Base-by-base conservation (phyloP, 2,888 invertebrate species). In the Pyrrhosoma nymphula region DNA sequence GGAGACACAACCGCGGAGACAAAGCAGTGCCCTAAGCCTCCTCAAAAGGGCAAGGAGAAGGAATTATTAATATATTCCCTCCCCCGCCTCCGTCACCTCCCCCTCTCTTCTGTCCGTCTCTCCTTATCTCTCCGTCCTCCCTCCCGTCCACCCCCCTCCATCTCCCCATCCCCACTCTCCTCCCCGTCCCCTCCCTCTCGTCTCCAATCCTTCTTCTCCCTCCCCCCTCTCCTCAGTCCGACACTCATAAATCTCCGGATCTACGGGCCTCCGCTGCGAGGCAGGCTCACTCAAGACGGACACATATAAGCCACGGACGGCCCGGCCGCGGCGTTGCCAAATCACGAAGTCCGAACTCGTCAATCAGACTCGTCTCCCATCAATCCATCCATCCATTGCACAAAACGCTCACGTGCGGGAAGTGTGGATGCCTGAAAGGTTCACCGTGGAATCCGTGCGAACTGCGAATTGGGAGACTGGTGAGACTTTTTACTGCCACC, bases 161-260 rank as follows among this genome's bases (percentile, higher is more conserved):
- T 8, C 20, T 60, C 20, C 20, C 88, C 39, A 1, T 26, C 20
- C 10, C 16, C 12, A 20, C 60, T 60, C 26, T 26, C 6, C 89
- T 26, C 0, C 3, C 55, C 55, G 35, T 4, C 1, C 23, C 30
- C 82, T 10, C 16, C n/a, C 69, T 0, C 26, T 26, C n/a, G n/a
- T 69, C 26, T n/a, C n/a, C 23, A 6, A 10, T 12, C 82, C 35
- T 35, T 69, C 35, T 14, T 35, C 82, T 4, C 82, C 35, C 18
- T 82, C 82, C 82, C 16, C n/a, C 18, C 18, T n/a, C 14, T 35
- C 35, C 82, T 35, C 82, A 2, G 12, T 35, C 82, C 82, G 82
- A 82, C 82, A 16, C 82, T 82, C 82, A 82, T 82, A 82, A 82
- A 82, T 82, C 82, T 82, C 16, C 82, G 16, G 30, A 82, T 82